Evolutionary conservation across 1,140 invertebrate species (phyloP).

Genomic region (Camponotus vicinus): DNA sequence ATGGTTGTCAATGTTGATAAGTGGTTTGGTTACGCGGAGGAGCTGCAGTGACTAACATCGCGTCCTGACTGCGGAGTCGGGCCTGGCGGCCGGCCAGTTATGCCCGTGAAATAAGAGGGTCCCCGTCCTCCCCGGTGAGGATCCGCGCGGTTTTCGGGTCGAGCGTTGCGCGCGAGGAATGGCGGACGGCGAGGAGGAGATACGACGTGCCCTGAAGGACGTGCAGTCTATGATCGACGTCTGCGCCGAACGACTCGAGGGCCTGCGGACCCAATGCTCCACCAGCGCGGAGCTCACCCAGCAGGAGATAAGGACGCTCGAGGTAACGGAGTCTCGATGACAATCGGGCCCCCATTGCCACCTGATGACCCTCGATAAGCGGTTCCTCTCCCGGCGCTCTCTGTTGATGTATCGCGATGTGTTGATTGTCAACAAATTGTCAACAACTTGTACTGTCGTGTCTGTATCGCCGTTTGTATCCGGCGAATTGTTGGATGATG

Average conservation of each 20-base stretch:
- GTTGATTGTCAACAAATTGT: conserved; percentile 61
- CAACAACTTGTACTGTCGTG: not conserved
- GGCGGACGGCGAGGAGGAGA: conserved; percentile 87
- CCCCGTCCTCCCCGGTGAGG: conserved; percentile 54
- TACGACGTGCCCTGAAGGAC: conserved; percentile 87
- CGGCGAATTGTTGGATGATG: not conserved
- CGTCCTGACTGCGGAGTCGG: not conserved
- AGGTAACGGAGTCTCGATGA: conserved; percentile 88
- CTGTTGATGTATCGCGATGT: conserved; percentile 23
- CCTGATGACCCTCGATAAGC: not conserved
- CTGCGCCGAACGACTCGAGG: conserved; percentile 96
- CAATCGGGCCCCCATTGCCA: not conserved
- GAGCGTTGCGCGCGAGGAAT: conserved; percentile 79
- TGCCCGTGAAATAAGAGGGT: conserved; percentile 68
- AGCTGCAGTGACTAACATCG: conserved; percentile 71
- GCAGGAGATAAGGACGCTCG: conserved; percentile 97
- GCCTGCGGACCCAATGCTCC: conserved; percentile 96
- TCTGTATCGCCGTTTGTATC: not conserved
- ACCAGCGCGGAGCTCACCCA: conserved; percentile 97
- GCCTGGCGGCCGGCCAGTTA: conserved; percentile 54
- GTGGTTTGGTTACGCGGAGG: conserved; percentile 76
- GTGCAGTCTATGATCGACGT: conserved; percentile 98
- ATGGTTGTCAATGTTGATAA: conserved; percentile 78
- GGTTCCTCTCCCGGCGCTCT: conserved; percentile 18
- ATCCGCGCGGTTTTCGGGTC: conserved; percentile 64